Evolutionary conservation across 2,797 vertebrate species (phyloP).

Genomic region (Neopelma chrysocephalum): DNA sequence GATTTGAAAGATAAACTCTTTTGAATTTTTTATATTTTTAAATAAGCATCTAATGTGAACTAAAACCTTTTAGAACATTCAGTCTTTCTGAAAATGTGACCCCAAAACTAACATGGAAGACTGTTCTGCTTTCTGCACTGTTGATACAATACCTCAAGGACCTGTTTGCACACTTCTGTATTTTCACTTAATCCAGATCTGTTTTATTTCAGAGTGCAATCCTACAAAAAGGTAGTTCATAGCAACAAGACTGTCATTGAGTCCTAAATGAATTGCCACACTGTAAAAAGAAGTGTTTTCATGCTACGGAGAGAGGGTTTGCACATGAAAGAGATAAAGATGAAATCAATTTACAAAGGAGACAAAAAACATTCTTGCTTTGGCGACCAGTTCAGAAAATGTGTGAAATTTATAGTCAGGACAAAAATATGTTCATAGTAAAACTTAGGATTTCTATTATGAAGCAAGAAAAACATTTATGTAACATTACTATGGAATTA

Average conservation of each 20-base stretch:
- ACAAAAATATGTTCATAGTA: not conserved
- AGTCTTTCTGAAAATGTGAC: not conserved
- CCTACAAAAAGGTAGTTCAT: not conserved
- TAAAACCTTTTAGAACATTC: not conserved
- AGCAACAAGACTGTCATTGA: not conserved
- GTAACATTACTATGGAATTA: not conserved
- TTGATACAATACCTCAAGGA: not conserved
- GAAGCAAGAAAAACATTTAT: not conserved
- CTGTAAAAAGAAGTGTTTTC: not conserved
- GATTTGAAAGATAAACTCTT: conserved; percentile 9
- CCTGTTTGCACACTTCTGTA: not conserved
- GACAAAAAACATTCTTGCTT: not conserved
- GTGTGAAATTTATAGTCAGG: not conserved
- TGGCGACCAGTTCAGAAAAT: not conserved
- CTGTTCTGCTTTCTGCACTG: not conserved
- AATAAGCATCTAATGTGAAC: not conserved
- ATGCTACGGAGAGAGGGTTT: not conserved
- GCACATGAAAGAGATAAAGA: not conserved
- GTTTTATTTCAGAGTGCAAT: not conserved
- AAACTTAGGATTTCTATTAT: not conserved
- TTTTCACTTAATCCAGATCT: not conserved
- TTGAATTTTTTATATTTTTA: not conserved
- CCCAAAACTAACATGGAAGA: not conserved
- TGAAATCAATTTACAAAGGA: not conserved
- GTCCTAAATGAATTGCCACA: not conserved